Evolutionary conservation across 2,797 vertebrate species (phyloP).

Genomic region (Gallirallus australis): DNA sequence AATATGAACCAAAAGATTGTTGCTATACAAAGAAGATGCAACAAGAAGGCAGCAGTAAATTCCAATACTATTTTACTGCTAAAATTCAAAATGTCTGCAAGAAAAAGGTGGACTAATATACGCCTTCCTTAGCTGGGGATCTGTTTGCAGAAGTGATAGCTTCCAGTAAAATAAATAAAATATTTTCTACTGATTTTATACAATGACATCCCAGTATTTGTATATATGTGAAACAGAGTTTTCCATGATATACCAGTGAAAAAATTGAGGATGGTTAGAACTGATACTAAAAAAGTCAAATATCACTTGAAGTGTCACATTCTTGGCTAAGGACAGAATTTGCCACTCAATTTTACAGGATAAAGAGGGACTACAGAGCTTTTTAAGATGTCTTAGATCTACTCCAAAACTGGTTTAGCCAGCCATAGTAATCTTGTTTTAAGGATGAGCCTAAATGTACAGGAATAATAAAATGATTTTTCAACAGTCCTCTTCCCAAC

Average conservation of each 20-base stretch:
- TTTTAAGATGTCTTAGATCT: background rate
- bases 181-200: background rate
- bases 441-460: background rate
- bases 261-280: background rate
- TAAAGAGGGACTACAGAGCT: background rate
- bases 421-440: background rate
- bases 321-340: background rate
- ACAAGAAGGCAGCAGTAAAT: background rate
- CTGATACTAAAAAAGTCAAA: background rate
- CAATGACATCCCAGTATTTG: background rate
- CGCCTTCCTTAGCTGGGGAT: background rate
- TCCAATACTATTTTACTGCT: background rate
- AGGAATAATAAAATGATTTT: background rate
- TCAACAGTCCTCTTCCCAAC: background rate
- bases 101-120: background rate
- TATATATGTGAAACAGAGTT: background rate
- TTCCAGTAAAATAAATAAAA: background rate
- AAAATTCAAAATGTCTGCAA: conserved; percentile 22
- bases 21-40: background rate
- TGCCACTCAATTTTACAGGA: background rate
- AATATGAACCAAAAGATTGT: background rate
- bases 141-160: background rate
- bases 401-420: background rate
- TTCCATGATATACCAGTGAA: background rate
- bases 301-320: background rate